Evolutionary conservation across 2,888 invertebrate species (phyloP), one percentile per base, ranked within the genome.

Genomic region (Itoplectis maculator): DNA sequence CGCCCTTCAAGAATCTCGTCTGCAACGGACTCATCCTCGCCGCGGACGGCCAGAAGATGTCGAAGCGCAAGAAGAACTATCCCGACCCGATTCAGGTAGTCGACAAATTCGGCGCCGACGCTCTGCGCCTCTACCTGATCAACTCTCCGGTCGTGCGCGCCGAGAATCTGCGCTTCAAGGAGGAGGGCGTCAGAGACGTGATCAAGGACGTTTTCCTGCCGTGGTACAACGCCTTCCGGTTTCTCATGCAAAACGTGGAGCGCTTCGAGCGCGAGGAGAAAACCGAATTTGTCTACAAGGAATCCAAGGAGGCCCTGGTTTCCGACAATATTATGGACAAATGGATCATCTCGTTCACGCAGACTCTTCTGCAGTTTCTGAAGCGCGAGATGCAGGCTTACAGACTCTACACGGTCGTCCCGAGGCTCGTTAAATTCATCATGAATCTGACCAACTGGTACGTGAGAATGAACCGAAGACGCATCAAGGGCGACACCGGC

Each of bases 361-460:
- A 99, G 93, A 97, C 98, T 0, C 94, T 99, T 9, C 94, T 99
- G 65, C 95, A 95, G 84, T 99, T 97, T 93, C 96, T 99, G 8
- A 95, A 96, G 69, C 95, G 95, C 87, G 99, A 99, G 94, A 99
- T 99, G 99, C 95, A 95, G 88, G 96, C 97, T 0, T 99, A 99
- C 92, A 96, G 97, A 75, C 94, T 99, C 73, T 99, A 99, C 91
- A 99, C 99, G 0, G 99, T 99, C 9, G 96, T 99, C 9, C 99
- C 99, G 0, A 94, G 96, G 74, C 94, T 99, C 54, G 97, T 99
- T 0, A 98, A 98, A 92, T 99, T 98, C 93, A 98, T 99, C 86
- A 99, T 99, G 91, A 97, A 99, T 91, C 95, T 99, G 3, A 99
- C 99, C 37, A 99, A 99, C 93, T 99, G 99, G 99, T 99, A 99